These are phyloP conservation scores for Punctoribates punctum DNA, from an alignment of 2,888 invertebrate species.

Conservation along the genomic window DNA sequence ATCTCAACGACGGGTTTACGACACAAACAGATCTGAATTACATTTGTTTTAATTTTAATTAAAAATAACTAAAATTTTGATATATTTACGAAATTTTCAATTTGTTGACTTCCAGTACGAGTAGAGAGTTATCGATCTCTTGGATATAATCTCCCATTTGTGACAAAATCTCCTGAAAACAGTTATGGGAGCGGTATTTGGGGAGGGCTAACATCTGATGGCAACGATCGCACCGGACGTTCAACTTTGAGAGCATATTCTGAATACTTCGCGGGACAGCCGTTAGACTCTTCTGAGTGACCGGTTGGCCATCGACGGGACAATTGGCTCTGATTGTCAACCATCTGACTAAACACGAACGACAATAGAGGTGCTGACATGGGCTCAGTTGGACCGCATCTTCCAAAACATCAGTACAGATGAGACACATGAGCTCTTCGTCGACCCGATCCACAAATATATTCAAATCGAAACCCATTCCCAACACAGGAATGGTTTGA, in stretches of 20 bases:
- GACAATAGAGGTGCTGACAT: conserved; percentile 12
- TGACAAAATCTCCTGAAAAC: conserved; percentile 17
- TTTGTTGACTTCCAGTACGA: not conserved
- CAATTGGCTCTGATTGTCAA: not conserved
- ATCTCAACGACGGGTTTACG: no score
- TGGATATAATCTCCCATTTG: conserved; percentile 27
- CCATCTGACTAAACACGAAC: not conserved
- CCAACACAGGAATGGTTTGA: no score
- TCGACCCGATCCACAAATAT: not conserved
- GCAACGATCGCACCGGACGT: not conserved
- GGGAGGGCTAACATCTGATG: not conserved
- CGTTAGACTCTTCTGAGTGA: not conserved
- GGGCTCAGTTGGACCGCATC: not conserved
- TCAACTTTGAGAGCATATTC: not conserved
- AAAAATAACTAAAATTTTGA: no score
- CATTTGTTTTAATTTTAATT: no score
- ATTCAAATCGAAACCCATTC: conserved; percentile 4
- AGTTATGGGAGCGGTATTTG: not conserved
- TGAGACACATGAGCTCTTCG: not conserved
- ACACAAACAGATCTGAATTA: no score
- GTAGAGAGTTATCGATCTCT: not conserved
- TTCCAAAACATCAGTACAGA: conserved; percentile 1
- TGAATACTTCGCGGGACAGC: not conserved
- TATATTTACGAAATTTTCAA: no score
- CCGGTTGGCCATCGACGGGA: not conserved